A percentile compares a stretch with the other conserved stretches of the same genome.
phyloP scores from a whole-genome alignment of 1,140 invertebrate species.

The Cotesia typhae region DNA sequence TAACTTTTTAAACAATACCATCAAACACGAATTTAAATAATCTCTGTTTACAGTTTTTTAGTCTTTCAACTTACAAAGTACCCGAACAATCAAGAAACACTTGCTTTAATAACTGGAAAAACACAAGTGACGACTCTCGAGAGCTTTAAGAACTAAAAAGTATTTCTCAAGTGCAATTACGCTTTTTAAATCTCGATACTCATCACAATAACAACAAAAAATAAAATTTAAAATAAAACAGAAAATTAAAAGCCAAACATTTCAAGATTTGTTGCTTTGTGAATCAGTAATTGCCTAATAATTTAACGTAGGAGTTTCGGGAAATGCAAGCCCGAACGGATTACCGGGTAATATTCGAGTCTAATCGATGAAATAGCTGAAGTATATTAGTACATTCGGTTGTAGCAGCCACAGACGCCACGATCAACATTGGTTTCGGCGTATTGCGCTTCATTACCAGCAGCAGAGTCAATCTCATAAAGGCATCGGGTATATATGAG shows the following conservation, averaged over 20 bases:
- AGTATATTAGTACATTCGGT: neutral
- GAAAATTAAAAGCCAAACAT: too few relatives aligned
- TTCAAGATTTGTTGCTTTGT: too few relatives aligned
- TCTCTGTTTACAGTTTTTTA: neutral
- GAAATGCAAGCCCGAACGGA: neutral
- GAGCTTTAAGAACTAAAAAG: too few relatives aligned
- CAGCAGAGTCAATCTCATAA: constrained; percentile 48
- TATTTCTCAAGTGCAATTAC: too few relatives aligned
- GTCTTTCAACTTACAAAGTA: neutral
- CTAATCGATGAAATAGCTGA: constrained; percentile 26
- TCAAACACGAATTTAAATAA: neutral
- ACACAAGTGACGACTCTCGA: too few relatives aligned
- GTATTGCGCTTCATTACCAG: constrained; percentile 52
- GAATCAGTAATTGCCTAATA: too few relatives aligned
- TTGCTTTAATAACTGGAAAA: neutral
- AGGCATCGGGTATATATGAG: constrained; percentile 28
- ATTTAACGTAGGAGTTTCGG: neutral
- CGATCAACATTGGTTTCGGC: constrained; percentile 44
- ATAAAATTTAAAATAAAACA: too few relatives aligned
- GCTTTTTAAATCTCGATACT: too few relatives aligned
- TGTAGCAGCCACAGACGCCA: constrained; percentile 27
- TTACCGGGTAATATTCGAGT: constrained; percentile 9
- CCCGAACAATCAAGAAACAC: neutral
- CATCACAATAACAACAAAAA: too few relatives aligned
- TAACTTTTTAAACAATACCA: neutral